These are phyloP conservation scores for Tichodroma muraria DNA, from an alignment of 2,113 vertebrate species.

Conservation along the genomic window DNA sequence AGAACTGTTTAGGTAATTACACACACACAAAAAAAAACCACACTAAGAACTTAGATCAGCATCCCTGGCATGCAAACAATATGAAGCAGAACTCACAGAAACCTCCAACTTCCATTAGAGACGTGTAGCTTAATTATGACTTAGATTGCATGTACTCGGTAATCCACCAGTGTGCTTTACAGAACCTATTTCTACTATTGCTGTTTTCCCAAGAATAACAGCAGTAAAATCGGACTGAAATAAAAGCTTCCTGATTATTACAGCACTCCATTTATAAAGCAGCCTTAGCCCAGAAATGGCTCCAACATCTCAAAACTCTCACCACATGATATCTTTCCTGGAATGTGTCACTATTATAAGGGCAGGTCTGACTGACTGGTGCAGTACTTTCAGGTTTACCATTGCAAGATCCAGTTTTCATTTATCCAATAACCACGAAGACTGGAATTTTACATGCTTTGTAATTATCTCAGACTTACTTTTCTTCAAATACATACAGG, in stretches of 20 bases:
- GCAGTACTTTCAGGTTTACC: background rate
- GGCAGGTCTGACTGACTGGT: background rate
- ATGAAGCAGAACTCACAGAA: background rate
- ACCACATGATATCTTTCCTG: background rate
- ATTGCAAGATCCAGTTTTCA: background rate
- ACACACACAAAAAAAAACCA: background rate
- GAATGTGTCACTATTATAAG: background rate
- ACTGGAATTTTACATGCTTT: background rate
- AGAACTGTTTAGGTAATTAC: constrained; percentile 2
- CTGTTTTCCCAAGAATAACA: background rate
- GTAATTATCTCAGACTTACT: background rate
- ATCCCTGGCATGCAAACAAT: background rate
- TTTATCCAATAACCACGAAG: background rate
- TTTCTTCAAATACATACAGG: background rate
- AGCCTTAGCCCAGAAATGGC: background rate
- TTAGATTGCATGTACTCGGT: background rate
- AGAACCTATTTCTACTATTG: background rate
- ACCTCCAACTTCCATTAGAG: background rate
- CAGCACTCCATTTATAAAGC: background rate
- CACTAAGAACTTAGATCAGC: constrained; percentile 10
- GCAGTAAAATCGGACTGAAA: background rate
- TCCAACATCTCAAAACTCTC: background rate
- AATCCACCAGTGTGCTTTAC: background rate
- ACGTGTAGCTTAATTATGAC: constrained; percentile 1
- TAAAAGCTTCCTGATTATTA: background rate